Evolutionary conservation across 2,888 invertebrate genomes (phyloP).

Genomic region (Dryocosmus kuriphilus): DNA sequence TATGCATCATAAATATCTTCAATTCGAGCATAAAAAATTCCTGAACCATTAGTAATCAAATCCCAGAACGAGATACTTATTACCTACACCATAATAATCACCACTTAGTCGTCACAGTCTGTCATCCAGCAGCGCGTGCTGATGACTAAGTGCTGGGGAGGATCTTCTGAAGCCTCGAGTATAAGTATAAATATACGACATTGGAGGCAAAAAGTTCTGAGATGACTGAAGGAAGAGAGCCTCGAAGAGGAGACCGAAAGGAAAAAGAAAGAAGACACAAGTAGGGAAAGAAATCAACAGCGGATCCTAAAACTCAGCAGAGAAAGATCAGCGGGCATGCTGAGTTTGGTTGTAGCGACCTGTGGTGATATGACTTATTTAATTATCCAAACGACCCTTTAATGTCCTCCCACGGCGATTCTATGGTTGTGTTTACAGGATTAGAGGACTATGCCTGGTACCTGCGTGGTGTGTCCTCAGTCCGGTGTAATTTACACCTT

Average conservation of each 20-base stretch:
- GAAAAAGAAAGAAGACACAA: background rate
- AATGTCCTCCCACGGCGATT: conserved; percentile 47
- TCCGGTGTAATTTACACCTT: conserved; percentile 28
- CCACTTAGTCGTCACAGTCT: conserved; percentile 17
- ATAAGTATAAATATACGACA: conserved; percentile 9
- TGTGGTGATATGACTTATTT: conserved; percentile 67
- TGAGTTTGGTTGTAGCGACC: conserved; percentile 61
- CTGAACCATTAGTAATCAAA: background rate
- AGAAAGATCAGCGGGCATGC: conserved; percentile 47
- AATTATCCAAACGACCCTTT: conserved; percentile 63
- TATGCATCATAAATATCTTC: background rate
- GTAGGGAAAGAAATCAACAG: conserved; percentile 1
- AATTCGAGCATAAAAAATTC: background rate
- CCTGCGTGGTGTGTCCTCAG: conserved; percentile 20
- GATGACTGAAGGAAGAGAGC: background rate
- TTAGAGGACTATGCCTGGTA: background rate
- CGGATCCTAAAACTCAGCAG: background rate
- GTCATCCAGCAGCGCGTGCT: conserved; percentile 17
- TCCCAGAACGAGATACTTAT: background rate
- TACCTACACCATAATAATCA: conserved; percentile 12
- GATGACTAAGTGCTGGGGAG: conserved; percentile 6
- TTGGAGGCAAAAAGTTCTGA: background rate
- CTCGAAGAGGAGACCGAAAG: background rate
- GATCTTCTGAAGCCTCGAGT: background rate
- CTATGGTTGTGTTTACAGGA: conserved; percentile 2